These are phyloP conservation scores for Meleagris gallopavo DNA, from an alignment of 2,113 vertebrate genomes.

Conservation along the genomic window DNA sequence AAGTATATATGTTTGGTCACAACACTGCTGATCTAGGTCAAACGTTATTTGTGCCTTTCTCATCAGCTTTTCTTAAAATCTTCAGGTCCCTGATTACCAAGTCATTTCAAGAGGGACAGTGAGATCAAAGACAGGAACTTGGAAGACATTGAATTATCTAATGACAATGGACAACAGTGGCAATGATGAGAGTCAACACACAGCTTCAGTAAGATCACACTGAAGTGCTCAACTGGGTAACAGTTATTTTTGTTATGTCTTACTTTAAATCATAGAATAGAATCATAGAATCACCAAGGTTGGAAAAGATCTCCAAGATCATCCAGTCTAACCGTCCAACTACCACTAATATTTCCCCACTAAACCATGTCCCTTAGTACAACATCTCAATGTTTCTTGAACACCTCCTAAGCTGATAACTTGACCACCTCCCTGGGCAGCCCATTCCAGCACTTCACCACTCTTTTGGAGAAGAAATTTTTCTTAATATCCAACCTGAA, in stretches of 20 bases:
- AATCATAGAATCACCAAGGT: no score
- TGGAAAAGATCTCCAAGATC: no score
- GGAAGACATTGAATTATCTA: not conserved
- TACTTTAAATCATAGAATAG: not conserved
- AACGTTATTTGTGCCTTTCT: not conserved
- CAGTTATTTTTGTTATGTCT: not conserved
- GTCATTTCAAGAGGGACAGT: not conserved
- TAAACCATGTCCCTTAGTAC: no score
- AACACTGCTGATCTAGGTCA: not conserved
- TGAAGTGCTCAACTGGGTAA: not conserved
- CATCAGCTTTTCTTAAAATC: not conserved
- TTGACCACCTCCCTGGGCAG: no score
- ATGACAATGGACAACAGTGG: no score
- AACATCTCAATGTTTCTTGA: no score
- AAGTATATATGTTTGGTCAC: not conserved
- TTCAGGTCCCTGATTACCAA: fast-evolving
- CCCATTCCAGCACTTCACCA: no score
- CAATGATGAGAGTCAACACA: not conserved
- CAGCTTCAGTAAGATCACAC: not conserved
- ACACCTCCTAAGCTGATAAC: no score
- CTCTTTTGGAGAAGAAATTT: no score
- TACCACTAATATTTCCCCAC: no score
- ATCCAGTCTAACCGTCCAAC: no score
- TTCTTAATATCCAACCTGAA: no score
- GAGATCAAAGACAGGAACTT: not conserved